Conservation (phyloP, 2,888 invertebrate species). For the Dichetophora obliterata region DNA sequence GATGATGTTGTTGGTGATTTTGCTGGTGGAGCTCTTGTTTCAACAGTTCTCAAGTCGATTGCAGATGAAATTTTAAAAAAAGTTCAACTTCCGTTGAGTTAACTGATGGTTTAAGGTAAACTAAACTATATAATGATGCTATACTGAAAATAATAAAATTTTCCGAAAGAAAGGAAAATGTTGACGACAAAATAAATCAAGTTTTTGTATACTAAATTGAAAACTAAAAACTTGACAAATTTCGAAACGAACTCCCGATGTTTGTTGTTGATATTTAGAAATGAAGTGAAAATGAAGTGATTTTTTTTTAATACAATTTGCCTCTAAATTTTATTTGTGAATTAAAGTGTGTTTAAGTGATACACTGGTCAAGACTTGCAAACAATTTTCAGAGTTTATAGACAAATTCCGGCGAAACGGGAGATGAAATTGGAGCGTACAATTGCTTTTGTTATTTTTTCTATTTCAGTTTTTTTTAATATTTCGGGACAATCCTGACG, state of each 20-base stretch:
- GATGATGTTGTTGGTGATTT: background rate
- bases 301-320: too few relatives aligned
- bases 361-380: too few relatives aligned
- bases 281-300: too few relatives aligned
- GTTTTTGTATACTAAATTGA: conserved; percentile 46
- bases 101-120: conserved; percentile 42
- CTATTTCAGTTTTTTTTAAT: too few relatives aligned
- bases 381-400: too few relatives aligned
- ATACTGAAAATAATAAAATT: conserved; percentile 49
- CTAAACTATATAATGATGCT: conserved; percentile 42
- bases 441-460: too few relatives aligned
- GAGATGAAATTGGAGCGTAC: too few relatives aligned
- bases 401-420: too few relatives aligned
- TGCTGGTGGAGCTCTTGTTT: conserved; percentile 29
- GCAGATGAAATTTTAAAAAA: conserved; percentile 47
- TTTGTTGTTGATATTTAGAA: too few relatives aligned
- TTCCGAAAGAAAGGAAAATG: conserved; percentile 52
- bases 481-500: too few relatives aligned
- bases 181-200: conserved; percentile 47
- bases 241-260: conserved; percentile 1
- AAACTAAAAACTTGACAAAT: conserved; percentile 34
- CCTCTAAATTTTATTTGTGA: too few relatives aligned
- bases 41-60: conserved; percentile 43
- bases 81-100: conserved; percentile 43
- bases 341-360: too few relatives aligned